These are phyloP conservation scores for Nannoperca obscura DNA, from an alignment of 2,797 vertebrate species.

Conservation along the genomic window DNA sequence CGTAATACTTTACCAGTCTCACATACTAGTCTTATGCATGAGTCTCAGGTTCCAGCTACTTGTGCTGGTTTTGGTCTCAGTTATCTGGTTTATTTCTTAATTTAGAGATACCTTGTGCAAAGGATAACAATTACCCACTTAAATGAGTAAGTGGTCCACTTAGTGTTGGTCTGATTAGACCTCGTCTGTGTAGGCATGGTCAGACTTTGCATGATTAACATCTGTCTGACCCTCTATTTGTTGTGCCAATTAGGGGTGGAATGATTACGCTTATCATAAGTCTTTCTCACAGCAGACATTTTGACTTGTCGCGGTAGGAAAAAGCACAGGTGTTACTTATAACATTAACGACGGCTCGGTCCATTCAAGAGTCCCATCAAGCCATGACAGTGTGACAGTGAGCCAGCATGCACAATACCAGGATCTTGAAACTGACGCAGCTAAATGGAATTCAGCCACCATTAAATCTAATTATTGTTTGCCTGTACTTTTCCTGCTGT, in stretches of 20 bases:
- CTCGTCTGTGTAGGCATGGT: background rate
- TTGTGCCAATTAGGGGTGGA: constrained; percentile 1
- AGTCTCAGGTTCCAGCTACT: background rate
- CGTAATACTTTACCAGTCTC: background rate
- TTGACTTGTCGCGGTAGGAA: background rate
- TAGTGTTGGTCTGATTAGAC: background rate
- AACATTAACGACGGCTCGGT: no score
- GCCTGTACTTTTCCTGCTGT: background rate
- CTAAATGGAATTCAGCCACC: background rate
- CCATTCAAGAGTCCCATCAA: no score
- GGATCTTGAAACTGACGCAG: background rate
- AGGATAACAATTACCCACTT: constrained; percentile 5
- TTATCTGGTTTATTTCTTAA: background rate
- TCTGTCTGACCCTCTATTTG: constrained; percentile 24
- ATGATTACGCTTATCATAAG: background rate
- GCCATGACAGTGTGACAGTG: background rate
- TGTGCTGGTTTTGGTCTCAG: background rate
- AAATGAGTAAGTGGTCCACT: background rate
- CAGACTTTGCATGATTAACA: constrained; percentile 14
- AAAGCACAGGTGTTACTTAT: no score
- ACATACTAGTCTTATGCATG: background rate
- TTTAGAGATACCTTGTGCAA: background rate
- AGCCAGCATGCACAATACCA: background rate
- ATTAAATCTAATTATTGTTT: background rate
- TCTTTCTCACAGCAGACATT: background rate